Evolutionary conservation across 2,797 vertebrate genomes (phyloP).

Genomic region (Meda fulgida): DNA sequence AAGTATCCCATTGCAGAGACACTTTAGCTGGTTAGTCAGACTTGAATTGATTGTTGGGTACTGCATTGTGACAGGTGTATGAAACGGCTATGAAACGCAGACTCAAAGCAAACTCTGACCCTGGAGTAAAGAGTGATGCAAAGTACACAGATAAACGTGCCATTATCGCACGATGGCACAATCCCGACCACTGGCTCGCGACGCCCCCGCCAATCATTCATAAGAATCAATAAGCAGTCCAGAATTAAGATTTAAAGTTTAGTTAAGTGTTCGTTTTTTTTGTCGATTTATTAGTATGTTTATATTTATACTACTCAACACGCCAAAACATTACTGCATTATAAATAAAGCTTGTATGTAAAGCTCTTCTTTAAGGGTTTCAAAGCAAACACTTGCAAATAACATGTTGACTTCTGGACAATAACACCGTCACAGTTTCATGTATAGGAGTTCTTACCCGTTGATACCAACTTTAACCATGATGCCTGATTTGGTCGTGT

Average conservation of each 20-base stretch:
- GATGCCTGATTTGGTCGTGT: constrained; percentile 76
- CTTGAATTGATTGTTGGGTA: background rate
- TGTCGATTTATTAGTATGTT: background rate
- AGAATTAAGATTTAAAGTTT: background rate
- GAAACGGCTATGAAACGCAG: background rate
- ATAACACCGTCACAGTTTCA: background rate
- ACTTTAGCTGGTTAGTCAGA: background rate
- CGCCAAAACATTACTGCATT: background rate
- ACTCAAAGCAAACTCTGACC: constrained; percentile 26
- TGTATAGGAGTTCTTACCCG: constrained; percentile 72
- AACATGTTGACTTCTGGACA: background rate
- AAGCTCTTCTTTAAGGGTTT: accelerated
- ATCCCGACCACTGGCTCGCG: background rate
- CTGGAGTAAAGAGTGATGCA: background rate
- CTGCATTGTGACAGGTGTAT: background rate
- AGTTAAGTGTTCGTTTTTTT: too few relatives aligned
- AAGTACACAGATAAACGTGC: background rate
- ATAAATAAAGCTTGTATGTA: background rate
- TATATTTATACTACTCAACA: background rate
- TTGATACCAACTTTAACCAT: constrained; percentile 87
- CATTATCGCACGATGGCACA: background rate
- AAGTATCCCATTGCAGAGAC: background rate
- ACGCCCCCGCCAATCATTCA: background rate
- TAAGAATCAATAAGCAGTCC: background rate
- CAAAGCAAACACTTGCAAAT: background rate